Evolutionary conservation across 37 sponge, comb jelly and placozoan species (phyloP).

Genomic region (Mnemiopsis leidyi): DNA sequence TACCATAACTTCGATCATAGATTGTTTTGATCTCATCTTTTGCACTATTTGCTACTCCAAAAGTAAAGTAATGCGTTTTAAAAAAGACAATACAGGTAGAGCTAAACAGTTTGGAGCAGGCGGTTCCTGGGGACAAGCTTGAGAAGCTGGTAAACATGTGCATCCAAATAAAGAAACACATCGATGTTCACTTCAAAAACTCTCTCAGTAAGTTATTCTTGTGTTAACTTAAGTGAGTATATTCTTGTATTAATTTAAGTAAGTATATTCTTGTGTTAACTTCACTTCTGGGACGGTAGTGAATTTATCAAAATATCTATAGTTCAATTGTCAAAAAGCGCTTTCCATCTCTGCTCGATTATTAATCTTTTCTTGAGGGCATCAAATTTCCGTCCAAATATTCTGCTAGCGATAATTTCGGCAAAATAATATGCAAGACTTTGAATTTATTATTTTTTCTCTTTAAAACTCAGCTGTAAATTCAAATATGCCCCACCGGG

Average conservation of each 20-base stretch:
- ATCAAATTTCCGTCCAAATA: background rate
- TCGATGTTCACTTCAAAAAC: conserved; percentile 51
- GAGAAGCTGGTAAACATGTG: conserved; percentile 61
- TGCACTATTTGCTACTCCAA: no score
- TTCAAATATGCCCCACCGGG: background rate
- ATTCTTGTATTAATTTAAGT: no score
- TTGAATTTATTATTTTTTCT: background rate
- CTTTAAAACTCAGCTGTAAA: background rate
- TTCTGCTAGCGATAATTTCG: background rate
- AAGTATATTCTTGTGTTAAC: no score
- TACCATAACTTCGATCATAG: no score
- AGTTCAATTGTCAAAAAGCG: no score
- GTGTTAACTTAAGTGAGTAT: no score
- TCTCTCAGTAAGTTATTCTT: background rate
- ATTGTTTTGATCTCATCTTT: no score
- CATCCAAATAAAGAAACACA: conserved; percentile 57
- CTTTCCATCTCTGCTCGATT: no score
- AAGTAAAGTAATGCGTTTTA: no score
- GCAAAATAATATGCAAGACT: background rate
- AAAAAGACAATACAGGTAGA: no score
- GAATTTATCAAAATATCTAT: no score
- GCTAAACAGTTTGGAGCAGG: conserved; percentile 1
- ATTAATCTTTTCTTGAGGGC: background rate
- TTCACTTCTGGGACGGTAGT: no score
- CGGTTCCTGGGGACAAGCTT: conserved; percentile 7